Percentiles rank a stretch among this genome's conserved stretches.
Conservation (phyloP, 2,113 vertebrate species). For the Sterrhoptilus dennistouni region DNA sequence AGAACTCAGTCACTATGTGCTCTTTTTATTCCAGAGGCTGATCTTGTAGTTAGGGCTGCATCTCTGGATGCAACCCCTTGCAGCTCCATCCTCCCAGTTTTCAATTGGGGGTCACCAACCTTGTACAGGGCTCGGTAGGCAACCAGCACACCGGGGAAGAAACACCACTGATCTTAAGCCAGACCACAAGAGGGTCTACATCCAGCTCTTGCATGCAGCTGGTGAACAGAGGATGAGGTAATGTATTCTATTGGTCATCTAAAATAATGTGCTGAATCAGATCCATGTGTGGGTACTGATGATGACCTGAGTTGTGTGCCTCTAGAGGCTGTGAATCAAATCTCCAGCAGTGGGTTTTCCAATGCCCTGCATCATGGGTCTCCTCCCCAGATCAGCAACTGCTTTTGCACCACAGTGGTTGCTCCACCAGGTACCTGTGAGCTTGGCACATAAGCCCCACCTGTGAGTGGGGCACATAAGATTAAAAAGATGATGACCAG, state of each 20-base stretch:
- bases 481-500: background rate
- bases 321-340: background rate
- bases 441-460: background rate
- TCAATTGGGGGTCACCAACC: background rate
- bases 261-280: background rate
- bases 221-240: background rate
- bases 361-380: background rate
- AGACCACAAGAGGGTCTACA: background rate
- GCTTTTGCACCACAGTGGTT: background rate
- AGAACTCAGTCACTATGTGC: background rate
- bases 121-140: background rate
- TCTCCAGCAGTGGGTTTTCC: background rate
- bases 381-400: background rate
- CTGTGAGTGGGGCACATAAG: fast-evolving
- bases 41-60: background rate
- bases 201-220: background rate
- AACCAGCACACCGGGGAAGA: background rate
- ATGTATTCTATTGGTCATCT: background rate
- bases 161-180: background rate
- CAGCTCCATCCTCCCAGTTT: background rate
- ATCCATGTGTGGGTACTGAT: background rate
- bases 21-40: background rate
- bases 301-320: background rate
- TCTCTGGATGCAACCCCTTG: background rate
- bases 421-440: background rate